phyloP scores from a whole-genome alignment of 1,140 invertebrate genomes.

The Wasmannia auropunctata region DNA sequence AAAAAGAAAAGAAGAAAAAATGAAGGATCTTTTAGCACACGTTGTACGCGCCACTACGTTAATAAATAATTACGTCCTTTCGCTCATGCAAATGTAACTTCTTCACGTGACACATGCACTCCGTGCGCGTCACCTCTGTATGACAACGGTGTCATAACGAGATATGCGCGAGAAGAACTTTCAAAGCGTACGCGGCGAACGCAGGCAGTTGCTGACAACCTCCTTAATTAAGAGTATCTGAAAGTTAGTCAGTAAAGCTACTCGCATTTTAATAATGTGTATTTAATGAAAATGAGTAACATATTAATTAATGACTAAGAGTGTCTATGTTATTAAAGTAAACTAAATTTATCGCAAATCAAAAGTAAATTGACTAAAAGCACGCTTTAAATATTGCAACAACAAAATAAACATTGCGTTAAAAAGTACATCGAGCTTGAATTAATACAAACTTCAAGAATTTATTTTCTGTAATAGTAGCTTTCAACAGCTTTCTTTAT shows the following conservation, averaged over 20 bases:
- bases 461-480: too few relatives aligned
- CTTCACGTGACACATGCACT: not conserved
- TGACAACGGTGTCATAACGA: not conserved
- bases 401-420: not conserved
- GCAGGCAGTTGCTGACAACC: constrained; percentile 8
- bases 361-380: not conserved
- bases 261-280: not conserved
- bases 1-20: not conserved
- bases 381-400: not conserved
- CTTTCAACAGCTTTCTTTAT: not conserved
- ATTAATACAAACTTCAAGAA: not conserved
- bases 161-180: constrained; percentile 9
- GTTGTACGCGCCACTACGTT: not conserved
- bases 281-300: not conserved
- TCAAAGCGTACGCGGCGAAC: not conserved
- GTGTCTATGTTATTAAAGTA: not conserved
- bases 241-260: not conserved
- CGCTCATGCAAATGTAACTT: not conserved
- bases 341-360: not conserved
- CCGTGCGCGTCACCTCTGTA: not conserved
- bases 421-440: not conserved
- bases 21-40: not conserved
- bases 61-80: constrained; percentile 28
- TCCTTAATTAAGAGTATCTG: constrained; percentile 40
- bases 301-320: not conserved